These are phyloP conservation scores for Drosophila austrosaltans DNA, from an alignment of 2,888 invertebrate genomes.

Conservation along the genomic window DNA sequence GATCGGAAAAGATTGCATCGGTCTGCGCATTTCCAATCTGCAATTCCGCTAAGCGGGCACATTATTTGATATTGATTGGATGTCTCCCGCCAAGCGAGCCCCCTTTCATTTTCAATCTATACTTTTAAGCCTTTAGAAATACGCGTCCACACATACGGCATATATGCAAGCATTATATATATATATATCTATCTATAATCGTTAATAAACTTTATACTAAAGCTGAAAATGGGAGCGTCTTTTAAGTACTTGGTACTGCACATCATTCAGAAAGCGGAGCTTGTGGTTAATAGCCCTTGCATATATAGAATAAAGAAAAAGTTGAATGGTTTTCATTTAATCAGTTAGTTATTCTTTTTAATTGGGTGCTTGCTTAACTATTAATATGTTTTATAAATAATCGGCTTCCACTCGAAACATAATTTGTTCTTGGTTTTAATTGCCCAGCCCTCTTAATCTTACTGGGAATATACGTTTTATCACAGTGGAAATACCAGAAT, in stretches of 20 bases:
- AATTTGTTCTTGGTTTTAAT: background rate
- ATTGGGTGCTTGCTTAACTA: background rate
- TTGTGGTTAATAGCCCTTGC: too few species aligned
- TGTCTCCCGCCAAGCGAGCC: constrained; percentile 26
- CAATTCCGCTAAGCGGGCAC: constrained; percentile 80
- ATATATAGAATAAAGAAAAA: too few species aligned
- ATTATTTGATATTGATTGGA: background rate
- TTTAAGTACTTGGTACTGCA: background rate
- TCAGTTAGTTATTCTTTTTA: background rate
- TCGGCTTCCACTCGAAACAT: background rate
- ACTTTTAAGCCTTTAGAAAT: constrained; percentile 31
- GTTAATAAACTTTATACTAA: constrained; percentile 21
- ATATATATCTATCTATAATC: constrained; percentile 11
- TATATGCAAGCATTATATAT: constrained; percentile 23
- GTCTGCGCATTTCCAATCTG: constrained; percentile 91
- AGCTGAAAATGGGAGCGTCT: background rate
- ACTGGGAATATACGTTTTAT: background rate
- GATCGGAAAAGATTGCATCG: constrained; percentile 94
- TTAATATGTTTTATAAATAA: background rate
- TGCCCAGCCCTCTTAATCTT: background rate
- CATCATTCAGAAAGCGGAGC: too few species aligned
- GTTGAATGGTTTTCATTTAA: background rate
- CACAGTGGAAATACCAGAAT: constrained; percentile 16
- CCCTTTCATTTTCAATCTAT: background rate
- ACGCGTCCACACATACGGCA: constrained; percentile 26